A percentile compares a stretch with the other conserved stretches of the same genome.
Conservation (phyloP, 2,888 invertebrate genomes). For the Tipula unca region DNA sequence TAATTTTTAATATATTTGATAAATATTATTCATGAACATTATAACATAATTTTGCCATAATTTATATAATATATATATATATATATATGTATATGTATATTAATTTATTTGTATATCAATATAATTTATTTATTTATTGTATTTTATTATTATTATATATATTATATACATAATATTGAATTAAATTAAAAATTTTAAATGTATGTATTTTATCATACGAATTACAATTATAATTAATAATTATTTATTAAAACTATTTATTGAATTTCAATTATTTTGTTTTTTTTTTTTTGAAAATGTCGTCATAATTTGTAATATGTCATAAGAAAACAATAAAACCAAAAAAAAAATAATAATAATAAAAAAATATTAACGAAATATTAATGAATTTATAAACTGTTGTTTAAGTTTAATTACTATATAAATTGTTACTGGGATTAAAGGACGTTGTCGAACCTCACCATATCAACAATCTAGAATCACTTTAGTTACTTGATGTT, state of each 20-base stretch:
- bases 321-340: neutral
- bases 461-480: too few species aligned
- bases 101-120: neutral
- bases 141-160: neutral
- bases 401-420: neutral
- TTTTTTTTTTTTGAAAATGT: neutral
- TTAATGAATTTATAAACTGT: neutral
- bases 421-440: neutral
- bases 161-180: neutral
- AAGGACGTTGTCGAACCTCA: too few species aligned
- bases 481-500: too few species aligned
- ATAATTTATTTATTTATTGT: constrained; percentile 14
- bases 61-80: neutral
- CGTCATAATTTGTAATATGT: constrained; percentile 3
- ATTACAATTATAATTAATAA: neutral
- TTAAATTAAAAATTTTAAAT: neutral
- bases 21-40: neutral
- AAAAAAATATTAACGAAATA: neutral
- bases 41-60: constrained; percentile 14
- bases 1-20: neutral
- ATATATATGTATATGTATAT: neutral
- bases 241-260: neutral
- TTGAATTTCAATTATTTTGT: neutral
- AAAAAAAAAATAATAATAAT: neutral
- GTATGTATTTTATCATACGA: neutral